Evolutionary conservation across 2,113 vertebrate genomes (phyloP), one percentile per base, ranked within the genome.

Genomic region (Cervus canadensis): DNA sequence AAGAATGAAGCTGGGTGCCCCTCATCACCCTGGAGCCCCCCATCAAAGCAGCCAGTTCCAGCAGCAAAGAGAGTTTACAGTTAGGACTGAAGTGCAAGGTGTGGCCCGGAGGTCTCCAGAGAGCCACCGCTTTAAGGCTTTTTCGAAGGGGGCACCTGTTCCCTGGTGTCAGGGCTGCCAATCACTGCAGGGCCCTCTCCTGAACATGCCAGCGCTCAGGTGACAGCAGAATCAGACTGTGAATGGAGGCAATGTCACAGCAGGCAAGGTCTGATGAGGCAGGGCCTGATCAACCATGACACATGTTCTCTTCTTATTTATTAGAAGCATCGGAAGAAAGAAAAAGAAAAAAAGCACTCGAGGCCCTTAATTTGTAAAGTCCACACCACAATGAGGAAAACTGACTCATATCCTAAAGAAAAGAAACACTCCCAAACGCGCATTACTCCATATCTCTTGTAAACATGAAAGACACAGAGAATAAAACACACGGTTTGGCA

Each of bases 91-190:
- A 82, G 0, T 67, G 89, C 95, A 87, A 96, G 90, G 86, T 43
- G 56, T 97, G n/a, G 54, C 97, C 93, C 78, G 33, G 98, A 85
- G 92, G 95, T 95, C 97, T 96, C 92, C 89, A 93, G 92, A 95
- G 97, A 98, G 92, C 15, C 89, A 0, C n/a, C 4, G 50, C 84
- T 96, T 98, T 98, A 97, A 98, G 97, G 98, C 97, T 95, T 97
- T 97, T 97, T 89, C 94, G 96, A 98, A 97, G 89, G 56, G 0
- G 33, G 87, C 89, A 95, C 90, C 95, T 95, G 93, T 90, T 97
- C 87, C 89, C 97, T 93, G 95, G 23, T 6, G 23, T 48, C 60
- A 30, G 48, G 23, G 60, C 36, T 7, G 4, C n/a, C 36, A 23
- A 15, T 19, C 43, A 30, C 30, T 50, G 25, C 28, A 5, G 19